Evolutionary conservation across 2,888 invertebrate genomes (phyloP).

Genomic region (Loripinus fragilis): DNA sequence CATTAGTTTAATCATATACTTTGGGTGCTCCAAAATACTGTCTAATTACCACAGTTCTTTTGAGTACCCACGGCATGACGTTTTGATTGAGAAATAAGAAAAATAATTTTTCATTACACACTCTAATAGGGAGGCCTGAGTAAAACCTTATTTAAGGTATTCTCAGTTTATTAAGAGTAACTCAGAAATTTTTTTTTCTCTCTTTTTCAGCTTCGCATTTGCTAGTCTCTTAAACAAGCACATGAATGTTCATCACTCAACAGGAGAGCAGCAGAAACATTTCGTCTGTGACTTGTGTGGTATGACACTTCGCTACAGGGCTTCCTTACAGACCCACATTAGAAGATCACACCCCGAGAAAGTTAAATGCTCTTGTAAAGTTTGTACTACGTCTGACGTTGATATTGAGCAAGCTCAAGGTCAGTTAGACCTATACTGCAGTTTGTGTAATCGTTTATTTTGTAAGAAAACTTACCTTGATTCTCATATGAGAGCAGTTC

Average conservation of each 20-base stretch:
- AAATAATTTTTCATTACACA: no score
- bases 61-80: no score
- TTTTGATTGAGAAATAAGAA: no score
- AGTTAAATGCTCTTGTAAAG: conserved; percentile 9
- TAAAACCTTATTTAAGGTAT: no score
- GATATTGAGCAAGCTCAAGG: neutral
- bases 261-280: no score
- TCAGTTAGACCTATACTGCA: neutral
- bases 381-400: neutral
- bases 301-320: neutral
- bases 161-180: no score
- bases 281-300: neutral
- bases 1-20: no score
- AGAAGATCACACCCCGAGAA: conserved; percentile 10
- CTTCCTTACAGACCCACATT: neutral
- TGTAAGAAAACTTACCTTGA: conserved; percentile 10
- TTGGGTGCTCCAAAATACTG: no score
- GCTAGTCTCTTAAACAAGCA: neutral
- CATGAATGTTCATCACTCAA: neutral
- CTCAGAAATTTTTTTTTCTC: no score
- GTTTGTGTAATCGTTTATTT: conserved; percentile 4
- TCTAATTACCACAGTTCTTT: no score
- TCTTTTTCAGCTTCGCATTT: neutral
- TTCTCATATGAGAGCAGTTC: conserved; percentile 4
- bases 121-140: no score